These are phyloP conservation scores for Thymallus thymallus DNA, from an alignment of 2,113 vertebrate species.

Conservation along the genomic window DNA sequence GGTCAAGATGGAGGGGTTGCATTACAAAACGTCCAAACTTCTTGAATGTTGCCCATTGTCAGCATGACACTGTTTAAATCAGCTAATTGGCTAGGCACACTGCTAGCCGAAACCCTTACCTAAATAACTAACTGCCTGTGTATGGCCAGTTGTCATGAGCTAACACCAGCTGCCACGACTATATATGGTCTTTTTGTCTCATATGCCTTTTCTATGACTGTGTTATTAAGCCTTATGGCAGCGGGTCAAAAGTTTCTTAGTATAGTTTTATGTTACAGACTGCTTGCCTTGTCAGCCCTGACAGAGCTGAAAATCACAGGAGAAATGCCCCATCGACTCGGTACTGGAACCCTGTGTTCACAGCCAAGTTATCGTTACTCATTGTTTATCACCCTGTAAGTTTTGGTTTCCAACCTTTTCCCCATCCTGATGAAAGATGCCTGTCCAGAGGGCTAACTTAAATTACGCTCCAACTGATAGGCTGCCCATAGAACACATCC, in stretches of 20 bases:
- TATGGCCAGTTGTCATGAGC: not conserved
- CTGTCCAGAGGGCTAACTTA: constrained; percentile 66
- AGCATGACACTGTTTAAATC: not conserved
- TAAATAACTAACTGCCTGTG: not conserved
- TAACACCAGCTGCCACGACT: not conserved
- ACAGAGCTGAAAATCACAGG: constrained; percentile 21
- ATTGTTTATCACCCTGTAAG: constrained; percentile 22
- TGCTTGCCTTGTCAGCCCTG: constrained; percentile 45
- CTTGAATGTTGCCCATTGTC: not conserved
- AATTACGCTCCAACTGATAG: constrained; percentile 63
- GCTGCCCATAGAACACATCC: constrained; percentile 64
- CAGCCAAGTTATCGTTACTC: no score
- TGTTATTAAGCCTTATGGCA: not conserved
- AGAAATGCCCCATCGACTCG: no score
- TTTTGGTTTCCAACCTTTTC: constrained; percentile 31
- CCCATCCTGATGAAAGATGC: constrained; percentile 60
- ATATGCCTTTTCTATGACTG: no score
- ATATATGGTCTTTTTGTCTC: no score
- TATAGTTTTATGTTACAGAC: constrained; percentile 18
- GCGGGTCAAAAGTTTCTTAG: not conserved
- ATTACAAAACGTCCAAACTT: constrained; percentile 15
- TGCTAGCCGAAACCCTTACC: not conserved
- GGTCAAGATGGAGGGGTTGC: constrained; percentile 3
- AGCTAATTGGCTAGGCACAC: not conserved
- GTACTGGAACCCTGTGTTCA: no score